A percentile compares a stretch with the other conserved stretches of the same genome.
Conservation (phyloP, 2,888 invertebrate genomes). For the Eucriotettix oculatus region DNA sequence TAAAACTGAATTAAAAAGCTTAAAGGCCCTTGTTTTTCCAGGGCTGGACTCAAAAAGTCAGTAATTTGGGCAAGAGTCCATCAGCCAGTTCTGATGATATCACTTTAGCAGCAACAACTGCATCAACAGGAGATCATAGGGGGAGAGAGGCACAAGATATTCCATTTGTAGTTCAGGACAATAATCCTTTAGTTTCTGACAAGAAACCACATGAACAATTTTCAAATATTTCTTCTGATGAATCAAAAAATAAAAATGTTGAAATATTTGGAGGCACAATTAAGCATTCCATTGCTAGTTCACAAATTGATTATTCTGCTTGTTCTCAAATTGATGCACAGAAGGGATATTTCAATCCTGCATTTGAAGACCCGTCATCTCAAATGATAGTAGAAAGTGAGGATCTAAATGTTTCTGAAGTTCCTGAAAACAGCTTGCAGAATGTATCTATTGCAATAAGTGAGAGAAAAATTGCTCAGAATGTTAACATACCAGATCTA, state of each 20-base stretch:
- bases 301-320: background rate
- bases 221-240: background rate
- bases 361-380: conserved; percentile 21
- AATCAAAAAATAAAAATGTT: too few relatives aligned
- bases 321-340: background rate
- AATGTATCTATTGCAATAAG: background rate
- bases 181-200: background rate
- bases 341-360: conserved; percentile 23
- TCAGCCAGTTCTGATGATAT: conserved; percentile 4
- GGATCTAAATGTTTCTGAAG: conserved; percentile 9
- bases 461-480: background rate
- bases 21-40: conserved; percentile 23
- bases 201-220: conserved; percentile 5
- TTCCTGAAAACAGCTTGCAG: background rate
- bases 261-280: background rate
- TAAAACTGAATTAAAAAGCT: conserved; percentile 9
- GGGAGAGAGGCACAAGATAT: conserved; percentile 22
- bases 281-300: background rate
- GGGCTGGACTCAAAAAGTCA: conserved; percentile 26
- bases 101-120: background rate
- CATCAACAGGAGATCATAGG: conserved; percentile 17
- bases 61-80: conserved; percentile 22
- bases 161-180: conserved; percentile 11
- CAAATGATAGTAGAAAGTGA: conserved; percentile 13
- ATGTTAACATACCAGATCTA: conserved; percentile 4